Percentiles rank a stretch among this genome's conserved stretches.
phyloP scores from a whole-genome alignment of 2,113 vertebrate genomes.

The Smithornis capensis region DNA sequence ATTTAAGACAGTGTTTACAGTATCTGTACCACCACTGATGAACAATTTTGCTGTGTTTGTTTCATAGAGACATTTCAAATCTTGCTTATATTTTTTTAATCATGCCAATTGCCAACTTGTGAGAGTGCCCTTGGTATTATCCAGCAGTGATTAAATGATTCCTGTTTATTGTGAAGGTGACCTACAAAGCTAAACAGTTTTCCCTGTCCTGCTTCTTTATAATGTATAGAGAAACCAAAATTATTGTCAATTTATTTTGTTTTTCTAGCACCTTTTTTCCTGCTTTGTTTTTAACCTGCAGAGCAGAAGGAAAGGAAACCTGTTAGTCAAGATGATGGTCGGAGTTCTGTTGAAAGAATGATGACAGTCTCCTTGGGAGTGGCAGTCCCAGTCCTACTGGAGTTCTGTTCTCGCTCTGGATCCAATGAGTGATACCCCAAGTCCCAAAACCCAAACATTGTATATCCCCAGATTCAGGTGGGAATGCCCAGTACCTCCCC shows the following conservation, averaged over 20 bases:
- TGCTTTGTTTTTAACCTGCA: background rate
- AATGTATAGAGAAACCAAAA: background rate
- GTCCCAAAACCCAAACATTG: too few relatives aligned
- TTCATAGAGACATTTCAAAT: background rate
- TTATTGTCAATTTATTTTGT: background rate
- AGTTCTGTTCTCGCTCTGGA: too few relatives aligned
- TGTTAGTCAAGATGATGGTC: too few relatives aligned
- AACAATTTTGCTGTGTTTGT: constrained; percentile 15
- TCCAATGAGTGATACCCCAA: too few relatives aligned
- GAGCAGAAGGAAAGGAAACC: too few relatives aligned
- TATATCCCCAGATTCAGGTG: too few relatives aligned
- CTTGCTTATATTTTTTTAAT: background rate
- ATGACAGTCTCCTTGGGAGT: too few relatives aligned
- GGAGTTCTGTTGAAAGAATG: too few relatives aligned
- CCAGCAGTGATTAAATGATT: background rate
- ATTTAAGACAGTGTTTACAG: background rate
- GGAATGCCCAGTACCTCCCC: too few relatives aligned
- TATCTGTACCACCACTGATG: background rate
- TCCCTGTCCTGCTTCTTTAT: background rate
- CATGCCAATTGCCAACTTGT: background rate
- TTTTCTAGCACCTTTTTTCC: background rate
- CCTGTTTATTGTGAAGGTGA: background rate
- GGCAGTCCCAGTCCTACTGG: too few relatives aligned
- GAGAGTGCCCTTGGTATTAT: background rate
- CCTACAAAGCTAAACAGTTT: background rate